phyloP scores from a whole-genome alignment of 1,140 invertebrate species.

The Hormaphis cornu region DNA sequence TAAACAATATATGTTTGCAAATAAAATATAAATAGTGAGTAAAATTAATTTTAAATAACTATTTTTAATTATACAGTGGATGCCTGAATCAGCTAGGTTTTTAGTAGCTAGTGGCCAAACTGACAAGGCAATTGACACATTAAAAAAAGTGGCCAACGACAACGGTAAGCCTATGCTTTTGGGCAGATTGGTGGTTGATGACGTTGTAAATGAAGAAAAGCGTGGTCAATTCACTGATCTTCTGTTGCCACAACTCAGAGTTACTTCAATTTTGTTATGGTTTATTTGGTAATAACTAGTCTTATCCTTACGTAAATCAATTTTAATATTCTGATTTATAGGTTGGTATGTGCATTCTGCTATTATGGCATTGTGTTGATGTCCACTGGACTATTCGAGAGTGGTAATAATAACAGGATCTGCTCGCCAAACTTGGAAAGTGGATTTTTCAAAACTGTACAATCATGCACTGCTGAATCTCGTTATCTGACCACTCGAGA shows the following conservation, averaged over 20 bases:
- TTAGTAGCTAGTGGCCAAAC: slow-evolving; percentile 74
- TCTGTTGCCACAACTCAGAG: slow-evolving; percentile 65
- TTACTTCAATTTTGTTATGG: slow-evolving; percentile 81
- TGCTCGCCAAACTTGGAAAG: neutral
- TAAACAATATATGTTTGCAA: no score
- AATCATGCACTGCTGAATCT: slow-evolving; percentile 60
- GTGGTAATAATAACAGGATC: slow-evolving; percentile 39
- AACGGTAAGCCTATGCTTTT: slow-evolving; percentile 82
- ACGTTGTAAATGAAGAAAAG: slow-evolving; percentile 49
- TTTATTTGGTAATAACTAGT: slow-evolving; percentile 69
- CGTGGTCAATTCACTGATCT: slow-evolving; percentile 68
- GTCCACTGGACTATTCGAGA: slow-evolving; percentile 86
- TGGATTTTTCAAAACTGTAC: slow-evolving; percentile 37
- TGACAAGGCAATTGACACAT: slow-evolving; percentile 73
- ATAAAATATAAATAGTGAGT: no score
- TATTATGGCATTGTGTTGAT: slow-evolving; percentile 93
- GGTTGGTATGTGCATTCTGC: slow-evolving; percentile 88
- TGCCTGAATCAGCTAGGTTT: slow-evolving; percentile 85
- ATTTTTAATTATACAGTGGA: slow-evolving; percentile 54
- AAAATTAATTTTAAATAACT: neutral
- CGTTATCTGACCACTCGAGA: slow-evolving; percentile 70
- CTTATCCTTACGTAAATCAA: neutral
- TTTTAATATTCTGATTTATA: slow-evolving; percentile 43
- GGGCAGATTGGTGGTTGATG: slow-evolving; percentile 77
- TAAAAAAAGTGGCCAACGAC: slow-evolving; percentile 70